Conservation (phyloP, 2,888 invertebrate species). For the Branchinecta sandiegonensis region DNA sequence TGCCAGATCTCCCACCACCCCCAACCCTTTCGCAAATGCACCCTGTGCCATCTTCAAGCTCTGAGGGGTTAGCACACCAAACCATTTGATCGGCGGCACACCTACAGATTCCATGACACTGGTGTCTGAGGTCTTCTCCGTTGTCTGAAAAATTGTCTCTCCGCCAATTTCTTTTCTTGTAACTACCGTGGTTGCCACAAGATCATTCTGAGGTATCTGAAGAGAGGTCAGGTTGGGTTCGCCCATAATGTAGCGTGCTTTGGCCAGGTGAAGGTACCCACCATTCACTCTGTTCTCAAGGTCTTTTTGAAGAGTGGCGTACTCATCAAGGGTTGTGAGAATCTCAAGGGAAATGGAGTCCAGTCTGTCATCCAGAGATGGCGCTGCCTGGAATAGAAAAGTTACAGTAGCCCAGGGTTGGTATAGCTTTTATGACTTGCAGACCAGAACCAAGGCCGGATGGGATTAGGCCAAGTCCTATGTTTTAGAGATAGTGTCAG, state of each 20-base stretch:
- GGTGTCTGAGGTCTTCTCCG: background rate
- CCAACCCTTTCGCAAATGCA: conserved; percentile 53
- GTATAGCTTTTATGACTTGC: too few species aligned
- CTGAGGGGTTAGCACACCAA: conserved; percentile 68
- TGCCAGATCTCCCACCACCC: conserved; percentile 49
- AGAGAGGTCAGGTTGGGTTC: conserved; percentile 1
- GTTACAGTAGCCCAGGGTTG: too few species aligned
- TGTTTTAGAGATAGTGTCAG: too few species aligned
- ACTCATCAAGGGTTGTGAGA: conserved; percentile 56
- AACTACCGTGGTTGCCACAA: conserved; percentile 30
- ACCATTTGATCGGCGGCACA: conserved; percentile 64
- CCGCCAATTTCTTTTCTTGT: conserved; percentile 31
- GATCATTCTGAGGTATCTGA: background rate
- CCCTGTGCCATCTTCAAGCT: conserved; percentile 57
- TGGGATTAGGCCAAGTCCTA: too few species aligned
- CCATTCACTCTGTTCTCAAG: conserved; percentile 52
- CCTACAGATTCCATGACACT: conserved; percentile 22
- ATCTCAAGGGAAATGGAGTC: conserved; percentile 54
- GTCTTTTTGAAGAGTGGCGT: conserved; percentile 49
- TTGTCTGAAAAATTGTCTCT: conserved; percentile 30
- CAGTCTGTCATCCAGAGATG: conserved; percentile 37
- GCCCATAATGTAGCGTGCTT: conserved; percentile 65
- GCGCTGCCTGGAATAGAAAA: too few species aligned
- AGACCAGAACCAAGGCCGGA: too few species aligned
- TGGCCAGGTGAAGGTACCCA: conserved; percentile 58